Evolutionary conservation across 2,888 invertebrate species (phyloP).

Genomic region (Nematopogon swammerdamellus): DNA sequence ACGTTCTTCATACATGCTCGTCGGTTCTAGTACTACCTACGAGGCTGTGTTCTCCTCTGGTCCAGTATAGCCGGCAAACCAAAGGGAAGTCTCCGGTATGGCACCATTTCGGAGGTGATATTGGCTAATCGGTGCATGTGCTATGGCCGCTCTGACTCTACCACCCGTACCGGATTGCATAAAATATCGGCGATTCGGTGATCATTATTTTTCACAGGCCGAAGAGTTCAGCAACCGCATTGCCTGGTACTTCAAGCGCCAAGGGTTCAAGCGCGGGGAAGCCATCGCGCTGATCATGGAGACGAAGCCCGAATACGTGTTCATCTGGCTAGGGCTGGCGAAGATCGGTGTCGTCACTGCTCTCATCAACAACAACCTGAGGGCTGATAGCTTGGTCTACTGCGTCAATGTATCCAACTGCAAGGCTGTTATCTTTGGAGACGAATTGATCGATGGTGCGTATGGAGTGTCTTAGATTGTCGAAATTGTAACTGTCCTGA

Average conservation of each 20-base stretch:
- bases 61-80: too few species aligned
- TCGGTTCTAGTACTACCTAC: too few species aligned
- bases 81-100: too few species aligned
- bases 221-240: slow-evolving; percentile 58
- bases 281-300: slow-evolving; percentile 88
- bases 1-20: too few species aligned
- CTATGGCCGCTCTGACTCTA: too few species aligned
- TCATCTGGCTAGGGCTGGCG: slow-evolving; percentile 87
- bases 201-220: slow-evolving; percentile 29
- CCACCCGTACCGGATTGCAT: too few species aligned
- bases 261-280: slow-evolving; percentile 66
- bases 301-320: slow-evolving; percentile 82
- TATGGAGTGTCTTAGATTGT: too few species aligned
- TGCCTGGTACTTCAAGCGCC: slow-evolving; percentile 53
- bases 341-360: slow-evolving; percentile 81
- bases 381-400: slow-evolving; percentile 74
- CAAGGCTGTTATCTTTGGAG: slow-evolving; percentile 74
- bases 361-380: slow-evolving; percentile 84
- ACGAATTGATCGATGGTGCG: slow-evolving; percentile 53
- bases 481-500: too few species aligned
- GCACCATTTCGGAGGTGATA: too few species aligned
- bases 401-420: slow-evolving; percentile 75
- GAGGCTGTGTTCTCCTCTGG: too few species aligned
- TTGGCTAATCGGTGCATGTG: too few species aligned
- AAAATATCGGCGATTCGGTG: neutral